A percentile compares a stretch with the other conserved stretches of the same genome.
Conservation (phyloP, 2,888 invertebrate species). For the Drosophila acutilabella region DNA sequence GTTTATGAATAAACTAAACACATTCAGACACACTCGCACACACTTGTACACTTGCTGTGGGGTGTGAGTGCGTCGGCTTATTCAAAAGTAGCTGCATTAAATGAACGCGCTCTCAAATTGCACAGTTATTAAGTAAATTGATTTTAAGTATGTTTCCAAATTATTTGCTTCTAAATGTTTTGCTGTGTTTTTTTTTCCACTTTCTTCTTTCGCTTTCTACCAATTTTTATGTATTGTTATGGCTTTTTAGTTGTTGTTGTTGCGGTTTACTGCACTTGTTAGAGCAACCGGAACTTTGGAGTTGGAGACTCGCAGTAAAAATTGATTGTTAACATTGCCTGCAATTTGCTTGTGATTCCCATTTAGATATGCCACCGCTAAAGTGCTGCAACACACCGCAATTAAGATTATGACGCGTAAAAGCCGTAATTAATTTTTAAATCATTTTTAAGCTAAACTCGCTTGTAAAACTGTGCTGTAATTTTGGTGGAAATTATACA, state of each 20-base stretch:
- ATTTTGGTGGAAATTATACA: not conserved
- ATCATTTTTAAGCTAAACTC: not conserved
- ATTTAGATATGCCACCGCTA: conserved; percentile 53
- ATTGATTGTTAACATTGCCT: conserved; percentile 72
- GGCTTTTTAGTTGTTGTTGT: conserved; percentile 13
- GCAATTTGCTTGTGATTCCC: conserved; percentile 67
- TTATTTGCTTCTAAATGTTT: conserved; percentile 80
- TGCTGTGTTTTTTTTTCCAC: conserved; percentile 55
- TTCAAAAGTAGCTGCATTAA: conserved; percentile 69
- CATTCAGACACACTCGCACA: conserved; percentile 13
- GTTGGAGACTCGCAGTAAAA: conserved; percentile 43
- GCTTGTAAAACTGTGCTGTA: not conserved
- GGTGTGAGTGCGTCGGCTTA: conserved; percentile 60
- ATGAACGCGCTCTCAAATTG: conserved; percentile 83
- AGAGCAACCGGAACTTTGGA: conserved; percentile 39
- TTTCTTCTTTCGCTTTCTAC: conserved; percentile 22
- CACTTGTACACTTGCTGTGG: not conserved
- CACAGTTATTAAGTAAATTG: conserved; percentile 85
- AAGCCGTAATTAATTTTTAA: conserved; percentile 12
- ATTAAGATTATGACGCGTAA: conserved; percentile 20
- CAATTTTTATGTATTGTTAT: conserved; percentile 9
- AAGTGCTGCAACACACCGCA: conserved; percentile 36
- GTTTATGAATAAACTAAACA: conserved; percentile 62
- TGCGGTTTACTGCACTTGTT: conserved; percentile 24
- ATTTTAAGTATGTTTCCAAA: conserved; percentile 85